Conservation (phyloP, 2,797 vertebrate genomes). For the Erpetoichthys calabaricus region DNA sequence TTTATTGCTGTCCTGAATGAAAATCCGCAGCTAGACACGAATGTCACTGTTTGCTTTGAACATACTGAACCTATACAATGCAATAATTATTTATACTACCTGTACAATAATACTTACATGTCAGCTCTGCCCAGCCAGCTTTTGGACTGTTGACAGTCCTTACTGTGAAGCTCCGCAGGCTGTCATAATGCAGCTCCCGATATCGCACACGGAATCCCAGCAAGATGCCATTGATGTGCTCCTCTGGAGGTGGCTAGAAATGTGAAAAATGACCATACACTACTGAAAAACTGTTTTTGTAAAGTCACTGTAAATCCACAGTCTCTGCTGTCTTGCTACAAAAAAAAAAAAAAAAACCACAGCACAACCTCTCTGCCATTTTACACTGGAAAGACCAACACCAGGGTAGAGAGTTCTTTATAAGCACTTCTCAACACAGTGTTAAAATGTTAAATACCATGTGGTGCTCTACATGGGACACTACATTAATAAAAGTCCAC, state of each 20-base stretch:
- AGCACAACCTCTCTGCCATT: no score
- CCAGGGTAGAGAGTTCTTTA: not conserved
- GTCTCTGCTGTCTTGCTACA: not conserved
- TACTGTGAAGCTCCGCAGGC: conserved; percentile 57
- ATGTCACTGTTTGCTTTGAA: no score
- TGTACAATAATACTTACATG: conserved; percentile 71
- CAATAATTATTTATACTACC: no score
- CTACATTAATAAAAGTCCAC: no score
- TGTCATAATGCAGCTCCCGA: conserved; percentile 71
- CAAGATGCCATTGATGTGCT: conserved; percentile 88
- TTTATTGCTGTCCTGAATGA: no score
- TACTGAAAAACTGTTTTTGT: not conserved
- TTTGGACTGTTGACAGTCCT: conserved; percentile 47
- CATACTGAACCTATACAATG: no score
- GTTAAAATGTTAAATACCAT: no score
- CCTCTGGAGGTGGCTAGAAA: conserved; percentile 67
- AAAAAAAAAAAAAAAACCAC: not conserved
- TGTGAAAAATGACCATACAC: not conserved
- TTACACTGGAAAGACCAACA: no score
- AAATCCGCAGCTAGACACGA: no score
- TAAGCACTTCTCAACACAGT: no score
- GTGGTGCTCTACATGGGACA: no score
- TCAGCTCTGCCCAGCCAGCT: conserved; percentile 71
- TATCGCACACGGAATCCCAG: conserved; percentile 82
- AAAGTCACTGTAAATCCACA: not conserved